Base-by-base conservation (phyloP, 2,888 invertebrate genomes). In the Bibio marci region DNA sequence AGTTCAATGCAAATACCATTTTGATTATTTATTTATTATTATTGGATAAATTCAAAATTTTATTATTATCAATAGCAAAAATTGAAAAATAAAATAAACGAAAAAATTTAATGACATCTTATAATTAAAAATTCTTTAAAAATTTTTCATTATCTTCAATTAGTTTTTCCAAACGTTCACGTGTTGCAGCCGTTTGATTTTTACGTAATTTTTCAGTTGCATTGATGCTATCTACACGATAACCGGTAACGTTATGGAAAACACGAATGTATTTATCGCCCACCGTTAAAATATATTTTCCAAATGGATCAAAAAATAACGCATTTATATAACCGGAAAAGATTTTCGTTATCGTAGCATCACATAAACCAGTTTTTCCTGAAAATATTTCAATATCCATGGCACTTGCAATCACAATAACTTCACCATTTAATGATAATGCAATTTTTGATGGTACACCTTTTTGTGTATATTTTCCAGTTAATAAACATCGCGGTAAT, bases 231-330 rank as follows among this genome's bases (percentile, higher is more conserved):
- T 54, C 59, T 47, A 59, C 63, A 40, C 66, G 64, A 49, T 72
- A 72, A 5, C 79, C 80, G n/a, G 76, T 69, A 6, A 80, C 65
- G 50, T 90, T 91, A 56, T 81, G 77, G 50, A 88, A 75, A 38
- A 90, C 70, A 30, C 80, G 67, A 11, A 90, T 73, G 35, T 76
- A 76, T 46, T 73, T 75, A 48, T 85, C 85, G 12, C 83, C 85
- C 40, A 78, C 68, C 1, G 75, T 72, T 46, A 80, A 67, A 32
- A 88, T 52, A 52, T 75, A 80, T 52, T 78, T 76, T 17, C 81
- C 80, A 43, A 72, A 67, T 4, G 80, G 69, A 54, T 87, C 83
- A 55, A 88, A 90, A 44, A 67, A 59, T 49, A 91, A 59, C 43
- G 70, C 65, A 36, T 69, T 70, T 47, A 87, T 73, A 25, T 69